Percentiles rank a stretch among this genome's conserved stretches.
Conservation (phyloP, 2,797 vertebrate genomes). For the Gallinago nigripennis region DNA sequence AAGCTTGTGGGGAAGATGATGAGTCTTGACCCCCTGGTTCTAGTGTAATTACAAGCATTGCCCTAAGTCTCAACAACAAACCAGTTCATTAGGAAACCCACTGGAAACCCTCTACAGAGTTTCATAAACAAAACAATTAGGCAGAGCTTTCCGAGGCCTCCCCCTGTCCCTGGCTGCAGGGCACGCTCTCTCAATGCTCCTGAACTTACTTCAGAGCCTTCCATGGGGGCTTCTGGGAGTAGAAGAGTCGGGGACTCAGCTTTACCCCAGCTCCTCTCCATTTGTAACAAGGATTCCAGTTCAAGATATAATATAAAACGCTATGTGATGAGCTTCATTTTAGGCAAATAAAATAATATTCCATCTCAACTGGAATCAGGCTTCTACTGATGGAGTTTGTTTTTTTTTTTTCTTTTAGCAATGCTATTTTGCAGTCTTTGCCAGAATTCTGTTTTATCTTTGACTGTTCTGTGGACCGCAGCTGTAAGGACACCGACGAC, state of each 20-base stretch:
- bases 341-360: neutral
- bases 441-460: neutral
- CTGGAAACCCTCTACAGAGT: conserved; percentile 47
- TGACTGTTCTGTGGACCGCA: neutral
- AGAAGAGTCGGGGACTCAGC: neutral
- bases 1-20: conserved; percentile 3
- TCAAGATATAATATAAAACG: neutral
- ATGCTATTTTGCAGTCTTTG: neutral
- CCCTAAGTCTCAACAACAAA: conserved; percentile 19
- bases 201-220: neutral
- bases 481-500: no score
- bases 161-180: neutral
- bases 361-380: neutral
- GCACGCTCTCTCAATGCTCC: neutral
- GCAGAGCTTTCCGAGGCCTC: neutral
- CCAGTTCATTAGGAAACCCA: conserved; percentile 73
- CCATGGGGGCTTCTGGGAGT: accelerated
- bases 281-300: accelerated
- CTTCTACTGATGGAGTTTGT: neutral
- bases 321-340: neutral
- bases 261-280: accelerated
- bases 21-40: conserved; percentile 47
- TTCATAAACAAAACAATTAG: conserved; percentile 70
- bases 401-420: neutral
- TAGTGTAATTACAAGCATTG: conserved; percentile 42